Evolutionary conservation across 2,797 vertebrate genomes (phyloP), one percentile per base, ranked within the genome.

Genomic region (Agapornis canus): DNA sequence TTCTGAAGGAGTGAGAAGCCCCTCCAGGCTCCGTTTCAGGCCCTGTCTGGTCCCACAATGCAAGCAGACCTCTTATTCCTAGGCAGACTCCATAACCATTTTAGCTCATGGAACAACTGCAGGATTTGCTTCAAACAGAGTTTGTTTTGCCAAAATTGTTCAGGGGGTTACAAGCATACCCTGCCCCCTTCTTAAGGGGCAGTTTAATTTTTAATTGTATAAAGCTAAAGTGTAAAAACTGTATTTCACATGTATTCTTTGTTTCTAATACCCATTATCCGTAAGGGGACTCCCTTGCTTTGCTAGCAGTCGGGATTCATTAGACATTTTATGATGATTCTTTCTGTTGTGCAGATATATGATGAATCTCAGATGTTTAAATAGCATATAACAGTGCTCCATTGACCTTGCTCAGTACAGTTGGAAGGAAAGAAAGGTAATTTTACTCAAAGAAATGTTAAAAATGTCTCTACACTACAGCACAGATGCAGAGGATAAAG

Each of bases 341-440:
- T 97, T 94, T 97, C 93, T 95, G 94, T 91, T 96, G 76, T 96
- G 92, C 73, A 86, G 93, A 95, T 94, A 93, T 0, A 47, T 95
- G 94, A 97, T 97, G 95, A 96, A 88, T 95, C 95, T 97, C 96
- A 97, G 96, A 97, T 97, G 96, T 97, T 97, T 94, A 97, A 95
- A 97, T 87, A 92, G 93, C 90, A 76, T 59, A 60, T 80, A 96
- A 96, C 93, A 92, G 73, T 93, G 82, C 92, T 92, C 96, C 69
- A 27, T 66, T 97, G 97, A 97, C 97, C 96, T 96, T 65, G 71
- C 49, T 82, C 89, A 94, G 75, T 96, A 91, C 77, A 93, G 71
- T 90, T 92, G 83, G 94, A 95, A 78, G 54, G 54, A 35, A 86
- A 94, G 69, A 89, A 96, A 96, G 94, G 92, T 92, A 96, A 94